Base-by-base conservation (phyloP, 1,140 invertebrate genomes). In the Drosophila busckii region DNA sequence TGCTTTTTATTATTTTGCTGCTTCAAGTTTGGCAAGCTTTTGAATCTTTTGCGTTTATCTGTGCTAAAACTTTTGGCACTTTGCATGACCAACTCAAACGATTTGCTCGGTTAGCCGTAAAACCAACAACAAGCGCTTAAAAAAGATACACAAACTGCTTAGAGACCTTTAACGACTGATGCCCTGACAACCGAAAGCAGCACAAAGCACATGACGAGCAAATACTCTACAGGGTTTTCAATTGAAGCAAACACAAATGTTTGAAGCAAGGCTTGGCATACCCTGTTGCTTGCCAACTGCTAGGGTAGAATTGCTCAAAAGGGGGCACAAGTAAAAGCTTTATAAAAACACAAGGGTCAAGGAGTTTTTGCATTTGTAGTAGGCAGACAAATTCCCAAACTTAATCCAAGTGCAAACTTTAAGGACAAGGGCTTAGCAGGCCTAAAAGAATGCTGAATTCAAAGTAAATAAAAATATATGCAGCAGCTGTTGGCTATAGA, bases 51-150 rank as follows among this genome's bases (percentile, higher is more conserved):
- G 41, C 23, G 34, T 35, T 49, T 42, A 2, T 29, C 26, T 45
- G 42, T 61, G 60, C 52, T 76, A 76, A 75, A 75, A 75, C 70
- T 75, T n/a, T 75, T 75, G 70, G 73, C 70, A 75, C 70, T 75
- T 75, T 73, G 70, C 50, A 67, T 61, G 61, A 61, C 70, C 70
- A 48, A 70, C 70, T 65, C 65, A 75, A 75, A 65, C 70, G 70
- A 76, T 75, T 75, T 70, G 70, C 62, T 70, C 62, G 70, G 70
- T 75, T 65, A 55, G 44, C 70, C 70, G 64, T 59, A 54, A 73
- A 41, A 68, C 31, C 35, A 48, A 48, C 69, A 70, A 37, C 68
- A 70, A 46, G 49, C 62, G 46, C 60, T 29, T 25, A 50, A 62
- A 65, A 56, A 68, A 68, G 28, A 65, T 55, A 76, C 54, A 70